phyloP scores from a whole-genome alignment of 1,140 invertebrate species.

The Drosophila ananassae region DNA sequence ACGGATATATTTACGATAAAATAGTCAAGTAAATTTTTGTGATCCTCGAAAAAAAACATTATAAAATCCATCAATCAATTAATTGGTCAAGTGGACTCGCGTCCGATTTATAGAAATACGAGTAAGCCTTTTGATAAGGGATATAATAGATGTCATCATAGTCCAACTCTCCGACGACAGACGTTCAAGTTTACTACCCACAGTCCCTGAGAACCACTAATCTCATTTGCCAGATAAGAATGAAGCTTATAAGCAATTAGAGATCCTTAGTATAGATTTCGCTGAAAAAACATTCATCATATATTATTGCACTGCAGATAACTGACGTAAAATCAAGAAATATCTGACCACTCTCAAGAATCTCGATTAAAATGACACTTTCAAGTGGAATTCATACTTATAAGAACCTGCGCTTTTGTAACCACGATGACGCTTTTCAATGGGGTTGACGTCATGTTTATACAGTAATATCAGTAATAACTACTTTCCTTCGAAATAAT shows the following conservation, averaged over 20 bases:
- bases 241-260: not conserved
- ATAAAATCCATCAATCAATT: not conserved
- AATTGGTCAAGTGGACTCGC: not conserved
- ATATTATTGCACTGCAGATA: constrained; percentile 7
- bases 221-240: constrained; percentile 35
- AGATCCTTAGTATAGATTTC: constrained; percentile 45
- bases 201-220: constrained; percentile 14
- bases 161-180: constrained; percentile 22
- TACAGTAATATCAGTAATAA: not conserved
- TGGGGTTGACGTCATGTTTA: not conserved
- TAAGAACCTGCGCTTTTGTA: not conserved
- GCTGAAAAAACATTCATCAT: constrained; percentile 7
- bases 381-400: not conserved
- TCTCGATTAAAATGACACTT: not conserved
- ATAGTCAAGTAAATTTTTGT: not conserved
- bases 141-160: constrained; percentile 26
- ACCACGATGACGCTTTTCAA: not conserved
- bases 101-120: not conserved
- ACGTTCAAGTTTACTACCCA: constrained; percentile 39
- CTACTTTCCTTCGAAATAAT: not conserved
- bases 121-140: constrained; percentile 3
- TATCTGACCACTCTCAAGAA: not conserved
- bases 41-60: not conserved
- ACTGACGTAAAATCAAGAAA: constrained; percentile 10
- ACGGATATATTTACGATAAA: too few species aligned